These are phyloP conservation scores for Lepetodrilus schrolli DNA, from an alignment of 2,888 invertebrate species.

Conservation along the genomic window DNA sequence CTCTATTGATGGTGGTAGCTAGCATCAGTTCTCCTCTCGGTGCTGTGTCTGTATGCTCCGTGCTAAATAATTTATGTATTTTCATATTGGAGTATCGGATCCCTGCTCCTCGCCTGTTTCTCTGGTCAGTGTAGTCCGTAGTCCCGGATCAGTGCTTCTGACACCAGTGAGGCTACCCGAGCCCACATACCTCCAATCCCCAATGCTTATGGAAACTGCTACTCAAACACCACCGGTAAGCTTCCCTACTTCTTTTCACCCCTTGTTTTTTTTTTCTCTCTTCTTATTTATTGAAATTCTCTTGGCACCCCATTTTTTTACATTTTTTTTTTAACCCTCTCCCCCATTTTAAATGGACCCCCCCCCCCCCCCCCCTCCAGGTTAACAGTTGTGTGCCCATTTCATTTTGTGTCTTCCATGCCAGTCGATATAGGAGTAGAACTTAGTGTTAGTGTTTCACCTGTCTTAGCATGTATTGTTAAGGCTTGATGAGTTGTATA, in stretches of 20 bases:
- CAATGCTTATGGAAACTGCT: conserved; percentile 55
- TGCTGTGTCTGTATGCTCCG: conserved; percentile 15
- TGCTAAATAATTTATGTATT: conserved; percentile 40
- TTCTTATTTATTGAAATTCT: no score
- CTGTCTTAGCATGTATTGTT: no score
- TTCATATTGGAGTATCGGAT: conserved; percentile 37
- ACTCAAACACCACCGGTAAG: conserved; percentile 54
- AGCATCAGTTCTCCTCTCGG: no score
- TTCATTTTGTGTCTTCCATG: background rate
- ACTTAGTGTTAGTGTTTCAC: no score
- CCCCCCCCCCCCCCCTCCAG: background rate
- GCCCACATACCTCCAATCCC: conserved; percentile 32
- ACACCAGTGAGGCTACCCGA: conserved; percentile 19
- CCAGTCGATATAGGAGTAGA: background rate
- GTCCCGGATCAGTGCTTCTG: conserved; percentile 19
- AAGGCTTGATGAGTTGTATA: no score
- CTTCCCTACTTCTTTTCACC: background rate
- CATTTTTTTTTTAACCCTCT: background rate
- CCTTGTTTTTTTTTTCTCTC: conserved; percentile 10
- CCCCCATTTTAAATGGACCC: background rate
- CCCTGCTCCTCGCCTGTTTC: conserved; percentile 29
- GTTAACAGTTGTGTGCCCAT: no score
- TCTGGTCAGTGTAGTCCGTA: conserved; percentile 31
- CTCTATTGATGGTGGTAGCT: conserved; percentile 19
- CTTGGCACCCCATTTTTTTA: background rate